These are phyloP conservation scores for Idaea dimidiata DNA, from an alignment of 2,888 invertebrate genomes.

Conservation along the genomic window DNA sequence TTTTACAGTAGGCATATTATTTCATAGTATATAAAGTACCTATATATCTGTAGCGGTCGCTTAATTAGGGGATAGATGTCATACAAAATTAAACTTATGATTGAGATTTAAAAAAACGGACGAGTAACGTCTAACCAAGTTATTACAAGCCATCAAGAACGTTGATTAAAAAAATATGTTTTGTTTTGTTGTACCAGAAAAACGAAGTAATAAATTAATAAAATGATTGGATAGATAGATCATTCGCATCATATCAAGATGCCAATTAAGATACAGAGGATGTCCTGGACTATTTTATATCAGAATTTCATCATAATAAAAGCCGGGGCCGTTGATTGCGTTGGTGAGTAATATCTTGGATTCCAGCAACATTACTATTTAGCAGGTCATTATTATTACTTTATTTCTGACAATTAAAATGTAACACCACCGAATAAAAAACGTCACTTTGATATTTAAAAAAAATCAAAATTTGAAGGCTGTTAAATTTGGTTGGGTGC, in stretches of 20 bases:
- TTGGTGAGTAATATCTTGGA: conserved; percentile 26
- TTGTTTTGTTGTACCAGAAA: neutral
- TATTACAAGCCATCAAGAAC: neutral
- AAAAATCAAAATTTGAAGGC: no score
- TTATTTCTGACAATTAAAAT: no score
- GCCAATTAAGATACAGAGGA: conserved; percentile 33
- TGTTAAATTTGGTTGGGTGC: no score
- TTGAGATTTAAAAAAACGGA: no score
- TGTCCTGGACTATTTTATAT: conserved; percentile 30
- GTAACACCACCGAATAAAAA: no score
- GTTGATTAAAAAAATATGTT: neutral
- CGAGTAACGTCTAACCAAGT: neutral
- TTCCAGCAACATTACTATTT: neutral
- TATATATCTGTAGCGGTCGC: no score
- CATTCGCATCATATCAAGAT: conserved; percentile 26
- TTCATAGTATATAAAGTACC: no score
- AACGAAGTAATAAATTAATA: neutral
- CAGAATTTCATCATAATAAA: conserved; percentile 11
- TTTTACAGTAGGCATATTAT: no score
- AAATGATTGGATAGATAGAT: conserved; percentile 26
- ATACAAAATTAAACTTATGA: neutral
- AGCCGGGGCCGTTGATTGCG: conserved; percentile 16
- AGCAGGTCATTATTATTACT: no score
- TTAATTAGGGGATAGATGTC: no score
- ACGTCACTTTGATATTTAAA: no score